A percentile compares a stretch with the other conserved stretches of the same genome.
Conservation (phyloP, 2,888 invertebrate species). For the Nowickia ferox region DNA sequence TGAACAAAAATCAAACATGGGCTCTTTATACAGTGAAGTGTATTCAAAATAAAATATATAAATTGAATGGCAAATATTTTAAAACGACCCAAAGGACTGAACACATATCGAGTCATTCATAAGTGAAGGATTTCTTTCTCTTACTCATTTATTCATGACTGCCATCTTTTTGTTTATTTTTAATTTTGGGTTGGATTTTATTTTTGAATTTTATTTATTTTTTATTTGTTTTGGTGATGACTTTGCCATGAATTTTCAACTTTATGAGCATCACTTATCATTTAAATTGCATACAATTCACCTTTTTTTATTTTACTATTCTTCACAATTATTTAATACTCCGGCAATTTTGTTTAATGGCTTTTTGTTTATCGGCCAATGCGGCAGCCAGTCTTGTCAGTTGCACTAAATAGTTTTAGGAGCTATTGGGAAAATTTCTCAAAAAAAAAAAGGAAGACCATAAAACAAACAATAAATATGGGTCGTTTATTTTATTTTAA, state of each 20-base stretch:
- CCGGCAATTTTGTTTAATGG: constrained; percentile 51
- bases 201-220: too few species aligned
- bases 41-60: too few species aligned
- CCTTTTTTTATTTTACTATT: constrained; percentile 21
- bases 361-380: constrained; percentile 34
- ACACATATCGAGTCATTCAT: too few species aligned
- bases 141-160: too few species aligned
- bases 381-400: constrained; percentile 17
- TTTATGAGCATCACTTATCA: constrained; percentile 38
- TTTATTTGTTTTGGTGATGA: too few species aligned
- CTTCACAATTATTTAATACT: constrained; percentile 16
- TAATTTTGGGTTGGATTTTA: too few species aligned
- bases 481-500: constrained; percentile 22
- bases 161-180: too few species aligned
- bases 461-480: background rate
- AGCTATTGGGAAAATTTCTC: constrained; percentile 1
- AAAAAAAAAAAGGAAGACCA: background rate
- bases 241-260: constrained; percentile 30
- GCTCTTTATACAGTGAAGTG: too few species aligned
- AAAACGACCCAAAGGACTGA: too few species aligned
- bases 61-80: too few species aligned
- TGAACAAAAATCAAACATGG: too few species aligned
- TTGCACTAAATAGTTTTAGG: constrained; percentile 6
- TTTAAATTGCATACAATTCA: constrained; percentile 10
- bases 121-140: too few species aligned